A percentile compares a stretch with the other conserved stretches of the same genome.
These are phyloP conservation scores for Opisthograptis luteolata DNA, from an alignment of 2,888 invertebrate genomes.

Conservation along the genomic window DNA sequence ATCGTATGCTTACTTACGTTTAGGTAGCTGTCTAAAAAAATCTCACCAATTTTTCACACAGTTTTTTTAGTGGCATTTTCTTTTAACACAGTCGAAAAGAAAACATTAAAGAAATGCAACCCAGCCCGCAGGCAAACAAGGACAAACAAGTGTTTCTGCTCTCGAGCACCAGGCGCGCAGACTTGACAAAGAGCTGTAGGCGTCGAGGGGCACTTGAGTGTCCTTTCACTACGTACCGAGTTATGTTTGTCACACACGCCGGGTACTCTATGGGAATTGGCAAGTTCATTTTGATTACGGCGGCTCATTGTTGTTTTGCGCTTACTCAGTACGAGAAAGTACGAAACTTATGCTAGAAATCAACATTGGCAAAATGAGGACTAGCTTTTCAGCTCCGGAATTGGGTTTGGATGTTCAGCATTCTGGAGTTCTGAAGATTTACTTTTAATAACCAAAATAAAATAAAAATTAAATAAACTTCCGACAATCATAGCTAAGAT, in stretches of 20 bases:
- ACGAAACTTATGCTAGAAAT: too few species aligned
- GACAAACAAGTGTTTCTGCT: constrained; percentile 44
- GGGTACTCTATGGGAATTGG: constrained; percentile 1
- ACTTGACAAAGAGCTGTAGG: constrained; percentile 61
- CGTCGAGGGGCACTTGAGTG: constrained; percentile 53
- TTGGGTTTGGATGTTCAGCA: too few species aligned
- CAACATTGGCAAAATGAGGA: too few species aligned
- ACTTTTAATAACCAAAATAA: too few species aligned
- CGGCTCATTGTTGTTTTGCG: too few species aligned
- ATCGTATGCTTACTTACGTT: constrained; percentile 4
- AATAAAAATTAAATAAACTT: too few species aligned
- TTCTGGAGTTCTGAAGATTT: too few species aligned
- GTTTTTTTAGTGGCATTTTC: background rate
- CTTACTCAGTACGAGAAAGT: too few species aligned
- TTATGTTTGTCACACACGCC: constrained; percentile 42
- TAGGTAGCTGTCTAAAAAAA: background rate
- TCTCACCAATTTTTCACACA: background rate
- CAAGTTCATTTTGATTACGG: constrained; percentile 8
- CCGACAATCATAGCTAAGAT: too few species aligned
- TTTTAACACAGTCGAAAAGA: constrained; percentile 13
- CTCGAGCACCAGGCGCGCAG: constrained; percentile 56
- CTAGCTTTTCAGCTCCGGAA: too few species aligned
- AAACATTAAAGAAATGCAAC: constrained; percentile 18
- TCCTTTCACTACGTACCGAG: constrained; percentile 59
- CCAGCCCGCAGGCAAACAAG: constrained; percentile 46